Evolutionary conservation across 2,797 vertebrate genomes (phyloP), one percentile per base, ranked within the genome.

Genomic region (Hippoglossus hippoglossus): DNA sequence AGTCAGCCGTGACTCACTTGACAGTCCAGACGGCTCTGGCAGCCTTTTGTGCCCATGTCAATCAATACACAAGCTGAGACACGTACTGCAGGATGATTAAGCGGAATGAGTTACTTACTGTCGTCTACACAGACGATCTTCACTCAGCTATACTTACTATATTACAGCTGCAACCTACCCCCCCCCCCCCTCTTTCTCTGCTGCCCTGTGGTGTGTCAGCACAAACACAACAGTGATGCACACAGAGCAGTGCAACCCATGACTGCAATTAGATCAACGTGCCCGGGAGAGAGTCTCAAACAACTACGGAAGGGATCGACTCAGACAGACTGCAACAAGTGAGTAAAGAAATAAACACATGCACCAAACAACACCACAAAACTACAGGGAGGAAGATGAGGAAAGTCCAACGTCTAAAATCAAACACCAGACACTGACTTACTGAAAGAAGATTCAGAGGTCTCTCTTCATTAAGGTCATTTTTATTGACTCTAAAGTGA

Each of bases 401-500:
- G 44, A 58, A 34, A 59, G 53, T 59, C 72, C 79, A 68, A 34
- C 3, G 53, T 61, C 75, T 83, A 76, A 19, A 55, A 31, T 6
- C 11, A 44, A 62, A 63, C 67, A 82, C 57, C 51, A 79, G 46
- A 69, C 44, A 53, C 69, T 83, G 39, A 41, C 11, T 12, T 41
- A 80, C 28, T 31, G 72, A 90, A 88, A 90, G 84, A 87, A 85
- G 71, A 90, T 90, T 81, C 57, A 47, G 61, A 79, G 82, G 71
- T 77, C 72, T 82, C 24, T 69, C 94, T 95, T 95, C 91, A 94
- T 92, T 93, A 93, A 96, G 93, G 94, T 93, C 93, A 93, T 93
- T 95, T 98, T 98, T 98, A 98, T 98, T 98, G 94, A 96, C 95
- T 95, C 93, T 94, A 93, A 90, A 91, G 67, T 65, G 56, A 95